Base-by-base conservation (phyloP, 2,888 invertebrate genomes). In the Stenurella melanura region DNA sequence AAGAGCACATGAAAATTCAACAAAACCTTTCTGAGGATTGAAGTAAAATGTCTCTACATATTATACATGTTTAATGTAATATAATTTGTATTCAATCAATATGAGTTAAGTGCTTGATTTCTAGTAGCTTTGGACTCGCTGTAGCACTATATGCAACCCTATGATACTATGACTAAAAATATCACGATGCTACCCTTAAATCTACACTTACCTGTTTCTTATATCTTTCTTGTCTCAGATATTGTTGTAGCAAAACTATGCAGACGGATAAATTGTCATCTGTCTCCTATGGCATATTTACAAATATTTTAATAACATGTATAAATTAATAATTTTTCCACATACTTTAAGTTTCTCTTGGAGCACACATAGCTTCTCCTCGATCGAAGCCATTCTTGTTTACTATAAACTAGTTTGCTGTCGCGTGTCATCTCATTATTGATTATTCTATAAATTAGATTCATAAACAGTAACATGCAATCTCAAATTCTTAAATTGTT, bases 361-460 rank as follows among this genome's bases (percentile, higher is more conserved):
- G 50, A 87, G 82, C 58, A 85, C 85, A 78, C 80, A 83, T 60
- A 87, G 83, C 80, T 86, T 86, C 79, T 86, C 85, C 80, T 87
- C 84, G 57, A 86, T 80, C 66, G 84, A 80, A 82, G 85, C 83
- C 85, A 86, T 86, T 82, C 81, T 84, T 83, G 82, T 81, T 82
- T 81, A 83, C 60, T 63, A 42, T 72, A 61, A n/a, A 63, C 54
- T 56, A 38, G 38, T 50, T 70, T 63, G 77, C 83, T 86, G 87
- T 86, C 86, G 86, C 85, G 85, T 87, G 85, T 86, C 86, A 84
- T 85, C 83, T 77, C 64, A 68, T 76, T 85, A 86, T 86, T 83
- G 86, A 86, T 86, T 86, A 85, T 84, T 85, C 80, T 81, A 80
- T 83, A 85, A 86, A 84, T 84, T 80, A 84, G 84, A 85, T 81